These are phyloP conservation scores for Macroramphosus scolopax DNA, from an alignment of 2,797 vertebrate genomes.

Conservation along the genomic window DNA sequence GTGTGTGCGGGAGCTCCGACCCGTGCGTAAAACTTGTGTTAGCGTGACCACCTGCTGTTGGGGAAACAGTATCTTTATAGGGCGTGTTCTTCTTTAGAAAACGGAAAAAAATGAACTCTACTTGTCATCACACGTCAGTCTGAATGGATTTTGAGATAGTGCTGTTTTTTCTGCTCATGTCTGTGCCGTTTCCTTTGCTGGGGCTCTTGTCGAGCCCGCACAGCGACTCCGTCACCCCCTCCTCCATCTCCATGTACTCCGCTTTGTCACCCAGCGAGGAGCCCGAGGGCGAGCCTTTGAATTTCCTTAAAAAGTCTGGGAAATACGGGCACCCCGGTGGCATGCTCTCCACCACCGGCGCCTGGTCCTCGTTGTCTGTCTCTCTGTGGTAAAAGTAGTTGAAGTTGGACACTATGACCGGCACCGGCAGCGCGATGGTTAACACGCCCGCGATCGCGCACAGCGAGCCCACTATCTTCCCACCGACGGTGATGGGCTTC, in stretches of 20 bases:
- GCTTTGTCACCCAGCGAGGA: slow-evolving; percentile 95
- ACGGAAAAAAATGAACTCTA: slow-evolving; percentile 31
- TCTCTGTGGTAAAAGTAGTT: slow-evolving; percentile 99
- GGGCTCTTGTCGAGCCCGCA: slow-evolving; percentile 92
- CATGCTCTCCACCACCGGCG: slow-evolving; percentile 84
- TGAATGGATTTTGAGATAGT: slow-evolving; percentile 92
- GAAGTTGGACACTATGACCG: slow-evolving; percentile 99
- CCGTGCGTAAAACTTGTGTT: slow-evolving; percentile 53
- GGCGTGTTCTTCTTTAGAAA: slow-evolving; percentile 45
- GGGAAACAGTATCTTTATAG: slow-evolving; percentile 47
- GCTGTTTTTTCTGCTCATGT: slow-evolving; percentile 93
- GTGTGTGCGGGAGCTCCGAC: slow-evolving; percentile 13
- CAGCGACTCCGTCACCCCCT: slow-evolving; percentile 95
- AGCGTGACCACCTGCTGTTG: slow-evolving; percentile 62
- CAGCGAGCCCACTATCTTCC: slow-evolving; percentile 97
- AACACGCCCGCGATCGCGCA: slow-evolving; percentile 98
- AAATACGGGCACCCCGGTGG: slow-evolving; percentile 85
- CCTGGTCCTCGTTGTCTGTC: slow-evolving; percentile 94
- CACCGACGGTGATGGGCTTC: slow-evolving; percentile 98
- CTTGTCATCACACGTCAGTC: slow-evolving; percentile 92
- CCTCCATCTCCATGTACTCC: slow-evolving; percentile 99
- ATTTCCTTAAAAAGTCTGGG: slow-evolving; percentile 91
- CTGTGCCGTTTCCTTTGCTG: slow-evolving; percentile 90
- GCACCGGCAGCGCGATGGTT: slow-evolving; percentile 97
- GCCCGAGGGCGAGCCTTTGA: slow-evolving; percentile 86